Evolutionary conservation across 2,113 vertebrate genomes (phyloP), one percentile per base, ranked within the genome.

Genomic region (Proteles cristata): DNA sequence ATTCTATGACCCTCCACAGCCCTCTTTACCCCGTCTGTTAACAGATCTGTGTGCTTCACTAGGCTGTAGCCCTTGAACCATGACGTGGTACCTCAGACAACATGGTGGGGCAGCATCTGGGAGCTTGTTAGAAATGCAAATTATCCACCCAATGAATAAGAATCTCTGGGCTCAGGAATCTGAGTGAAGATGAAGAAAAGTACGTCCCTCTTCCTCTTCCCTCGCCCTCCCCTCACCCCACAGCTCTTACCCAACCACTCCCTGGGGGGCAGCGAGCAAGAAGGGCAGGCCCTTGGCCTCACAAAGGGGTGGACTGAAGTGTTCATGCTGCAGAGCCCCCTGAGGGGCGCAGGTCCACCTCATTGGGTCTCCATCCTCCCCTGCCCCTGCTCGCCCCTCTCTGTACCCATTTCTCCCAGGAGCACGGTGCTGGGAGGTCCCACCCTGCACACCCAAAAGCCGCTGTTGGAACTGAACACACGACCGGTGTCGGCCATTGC

Each of bases 321-420:
- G 15, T 3, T 21, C 16, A 10, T 35, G 43, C 28, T 1, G 25
- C 69, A 45, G 69, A 33, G 25, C 53, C 26, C 48, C 11, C 63
- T 26, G 69, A 0, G 17, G 53, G 87, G 16, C 23, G 26, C 39
- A 5, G 1, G 16, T 43, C 48, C 28, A 8, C 19, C 28, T 48
- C 1, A 4, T 63, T 10, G 2, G 28, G 55, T 1, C 12, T 6
- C 28, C 45, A n/a, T 4, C 48, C 26, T 39, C 28, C 28, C 68
- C 50, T 35, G 39, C 53, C 53, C 71, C 2, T 39, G 53, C 16
- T 35, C 25, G 25, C n/a, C 66, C 23, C 1, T 1, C 28, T 48
- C 53, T 33, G 11, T 4, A 1, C n/a, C 33, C 0, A 0, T 19
- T 19, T 12, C 5, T 66, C 14, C 39, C 5, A 1, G 45, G 45